phyloP scores from a whole-genome alignment of 2,888 invertebrate species.

The Ceriagrion tenellum region DNA sequence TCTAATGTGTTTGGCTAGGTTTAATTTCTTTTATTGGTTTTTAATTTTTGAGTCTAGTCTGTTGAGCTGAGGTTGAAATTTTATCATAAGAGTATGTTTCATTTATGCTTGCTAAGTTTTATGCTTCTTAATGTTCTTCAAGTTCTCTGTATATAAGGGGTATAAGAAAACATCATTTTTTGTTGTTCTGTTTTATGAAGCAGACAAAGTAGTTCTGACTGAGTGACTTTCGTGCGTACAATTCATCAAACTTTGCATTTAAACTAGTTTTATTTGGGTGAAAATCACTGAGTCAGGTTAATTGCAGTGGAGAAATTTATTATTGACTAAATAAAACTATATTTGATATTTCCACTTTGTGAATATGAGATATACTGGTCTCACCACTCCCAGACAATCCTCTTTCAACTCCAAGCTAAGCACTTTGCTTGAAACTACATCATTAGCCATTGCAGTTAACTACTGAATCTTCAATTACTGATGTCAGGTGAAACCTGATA shows the following conservation, averaged over 20 bases:
- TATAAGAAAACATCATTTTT: background rate
- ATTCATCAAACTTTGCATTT: conserved; percentile 10
- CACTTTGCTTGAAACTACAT: background rate
- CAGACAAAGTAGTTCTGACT: background rate
- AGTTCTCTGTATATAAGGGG: background rate
- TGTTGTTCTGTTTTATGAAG: background rate
- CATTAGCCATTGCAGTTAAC: background rate
- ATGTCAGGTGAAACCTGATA: background rate
- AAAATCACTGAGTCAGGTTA: background rate
- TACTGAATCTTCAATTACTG: background rate
- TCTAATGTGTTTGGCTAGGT: background rate
- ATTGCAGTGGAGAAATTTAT: background rate
- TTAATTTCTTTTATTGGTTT: background rate
- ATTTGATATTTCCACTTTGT: background rate
- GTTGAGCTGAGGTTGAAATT: background rate
- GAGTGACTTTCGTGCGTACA: background rate
- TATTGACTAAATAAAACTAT: background rate
- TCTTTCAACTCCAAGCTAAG: background rate
- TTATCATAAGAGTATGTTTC: conserved; percentile 13
- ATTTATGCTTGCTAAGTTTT: background rate
- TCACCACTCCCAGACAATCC: background rate
- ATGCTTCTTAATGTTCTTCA: background rate
- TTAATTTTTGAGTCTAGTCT: conserved; percentile 11
- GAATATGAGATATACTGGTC: background rate
- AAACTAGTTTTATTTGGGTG: conserved; percentile 25